Conservation (phyloP, 2,888 invertebrate species). For the Eilema griseolum region DNA sequence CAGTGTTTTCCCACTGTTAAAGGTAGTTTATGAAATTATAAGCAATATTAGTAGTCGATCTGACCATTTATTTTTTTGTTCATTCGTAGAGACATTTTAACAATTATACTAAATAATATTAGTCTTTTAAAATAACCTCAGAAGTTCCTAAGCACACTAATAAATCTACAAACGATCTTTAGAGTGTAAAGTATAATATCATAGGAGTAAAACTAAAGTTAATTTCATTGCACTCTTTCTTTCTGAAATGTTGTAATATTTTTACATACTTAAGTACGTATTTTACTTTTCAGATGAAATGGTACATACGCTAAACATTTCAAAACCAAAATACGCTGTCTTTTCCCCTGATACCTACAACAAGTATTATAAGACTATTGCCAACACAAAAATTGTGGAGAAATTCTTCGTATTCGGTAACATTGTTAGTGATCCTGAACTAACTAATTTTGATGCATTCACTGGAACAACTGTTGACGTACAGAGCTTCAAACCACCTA, state of each 20-base stretch:
- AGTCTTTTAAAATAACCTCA: no score
- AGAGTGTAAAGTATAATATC: background rate
- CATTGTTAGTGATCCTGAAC: conserved; percentile 33
- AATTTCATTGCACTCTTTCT: background rate
- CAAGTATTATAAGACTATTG: conserved; percentile 55
- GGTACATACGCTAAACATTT: conserved; percentile 65
- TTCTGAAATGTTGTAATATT: background rate
- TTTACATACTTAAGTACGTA: background rate
- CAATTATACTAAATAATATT: no score
- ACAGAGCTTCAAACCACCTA: conserved; percentile 50
- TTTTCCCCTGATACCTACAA: conserved; percentile 63
- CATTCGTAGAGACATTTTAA: no score
- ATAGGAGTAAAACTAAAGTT: background rate
- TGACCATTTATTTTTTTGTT: no score
- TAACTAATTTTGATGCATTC: conserved; percentile 57
- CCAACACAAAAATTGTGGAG: conserved; percentile 47
- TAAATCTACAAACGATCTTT: no score
- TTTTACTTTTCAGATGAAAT: conserved; percentile 67
- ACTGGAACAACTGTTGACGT: conserved; percentile 48
- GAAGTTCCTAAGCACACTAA: no score
- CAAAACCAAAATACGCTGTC: conserved; percentile 71
- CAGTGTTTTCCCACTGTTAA: background rate
- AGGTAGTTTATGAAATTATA: background rate
- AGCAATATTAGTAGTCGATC: no score
- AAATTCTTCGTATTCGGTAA: conserved; percentile 62